These are phyloP conservation scores for Catotricha subobsoleta DNA, from an alignment of 2,888 invertebrate genomes.

Conservation along the genomic window DNA sequence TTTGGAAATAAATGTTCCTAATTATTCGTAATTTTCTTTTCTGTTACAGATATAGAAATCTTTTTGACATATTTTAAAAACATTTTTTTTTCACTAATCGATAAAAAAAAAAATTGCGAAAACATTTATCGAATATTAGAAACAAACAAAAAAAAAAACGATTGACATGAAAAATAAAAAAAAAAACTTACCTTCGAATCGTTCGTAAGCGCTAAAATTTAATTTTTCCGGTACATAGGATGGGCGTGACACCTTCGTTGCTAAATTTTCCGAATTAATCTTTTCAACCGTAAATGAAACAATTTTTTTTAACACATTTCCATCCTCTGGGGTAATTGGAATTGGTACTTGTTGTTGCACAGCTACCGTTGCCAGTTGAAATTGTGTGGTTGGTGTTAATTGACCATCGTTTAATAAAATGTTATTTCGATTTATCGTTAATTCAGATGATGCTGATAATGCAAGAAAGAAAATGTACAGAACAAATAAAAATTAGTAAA, in stretches of 20 bases:
- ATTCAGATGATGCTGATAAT: background rate
- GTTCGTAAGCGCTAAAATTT: conserved; percentile 71
- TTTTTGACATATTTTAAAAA: background rate
- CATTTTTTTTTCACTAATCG: background rate
- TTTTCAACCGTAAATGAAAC: conserved; percentile 64
- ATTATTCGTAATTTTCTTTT: no score
- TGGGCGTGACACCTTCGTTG: conserved; percentile 38
- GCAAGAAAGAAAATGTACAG: background rate
- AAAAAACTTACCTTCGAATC: conserved; percentile 66
- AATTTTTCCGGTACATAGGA: conserved; percentile 72
- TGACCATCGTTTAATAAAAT: conserved; percentile 1
- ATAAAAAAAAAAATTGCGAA: background rate
- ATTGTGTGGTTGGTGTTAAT: conserved; percentile 9
- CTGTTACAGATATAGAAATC: no score
- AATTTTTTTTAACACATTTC: conserved; percentile 65
- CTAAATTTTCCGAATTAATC: conserved; percentile 29
- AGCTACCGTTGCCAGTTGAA: no score
- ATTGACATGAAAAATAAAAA: background rate
- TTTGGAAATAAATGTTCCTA: no score
- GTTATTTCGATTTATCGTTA: background rate
- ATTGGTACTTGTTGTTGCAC: conserved; percentile 10
- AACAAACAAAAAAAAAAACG: background rate
- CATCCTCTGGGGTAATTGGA: conserved; percentile 27
- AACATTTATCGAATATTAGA: background rate
- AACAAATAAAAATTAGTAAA: no score